A percentile compares a stretch with the other conserved stretches of the same genome.
These are phyloP conservation scores for Leucozona laternaria DNA, from an alignment of 2,888 invertebrate genomes.

Conservation along the genomic window DNA sequence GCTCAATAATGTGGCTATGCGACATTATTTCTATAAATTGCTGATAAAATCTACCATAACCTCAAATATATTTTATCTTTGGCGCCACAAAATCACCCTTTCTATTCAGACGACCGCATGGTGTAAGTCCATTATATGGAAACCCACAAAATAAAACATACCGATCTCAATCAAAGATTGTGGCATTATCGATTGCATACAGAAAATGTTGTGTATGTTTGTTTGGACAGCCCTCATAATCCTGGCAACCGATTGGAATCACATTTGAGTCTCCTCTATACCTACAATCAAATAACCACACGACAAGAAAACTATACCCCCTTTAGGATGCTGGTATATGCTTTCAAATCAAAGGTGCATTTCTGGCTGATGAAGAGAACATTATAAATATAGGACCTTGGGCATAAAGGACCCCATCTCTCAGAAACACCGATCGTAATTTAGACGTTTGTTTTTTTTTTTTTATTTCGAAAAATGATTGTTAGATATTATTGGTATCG, in stretches of 20 bases:
- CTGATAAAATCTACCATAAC: slow-evolving; percentile 11
- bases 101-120: slow-evolving; percentile 34
- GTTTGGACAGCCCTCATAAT: slow-evolving; percentile 72
- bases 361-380: neutral
- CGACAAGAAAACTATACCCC: slow-evolving; percentile 16
- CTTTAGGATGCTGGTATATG: slow-evolving; percentile 63
- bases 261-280: slow-evolving; percentile 47
- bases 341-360: slow-evolving; percentile 60
- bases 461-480: slow-evolving; percentile 45
- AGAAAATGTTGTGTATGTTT: slow-evolving; percentile 12
- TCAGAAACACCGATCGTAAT: slow-evolving; percentile 59
- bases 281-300: slow-evolving; percentile 39
- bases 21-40: neutral
- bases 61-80: slow-evolving; percentile 9
- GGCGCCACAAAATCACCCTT: slow-evolving; percentile 31
- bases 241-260: slow-evolving; percentile 64
- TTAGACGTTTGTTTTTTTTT: slow-evolving; percentile 62
- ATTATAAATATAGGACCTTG: neutral
- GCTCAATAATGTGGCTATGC: neutral
- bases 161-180: slow-evolving; percentile 61
- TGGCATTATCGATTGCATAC: slow-evolving; percentile 51
- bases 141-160: slow-evolving; percentile 24
- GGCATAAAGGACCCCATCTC: slow-evolving; percentile 40
- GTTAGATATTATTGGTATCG: slow-evolving; percentile 54
- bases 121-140: neutral